Conservation (phyloP, 2,113 vertebrate genomes). For the Stigmatopora argus region DNA sequence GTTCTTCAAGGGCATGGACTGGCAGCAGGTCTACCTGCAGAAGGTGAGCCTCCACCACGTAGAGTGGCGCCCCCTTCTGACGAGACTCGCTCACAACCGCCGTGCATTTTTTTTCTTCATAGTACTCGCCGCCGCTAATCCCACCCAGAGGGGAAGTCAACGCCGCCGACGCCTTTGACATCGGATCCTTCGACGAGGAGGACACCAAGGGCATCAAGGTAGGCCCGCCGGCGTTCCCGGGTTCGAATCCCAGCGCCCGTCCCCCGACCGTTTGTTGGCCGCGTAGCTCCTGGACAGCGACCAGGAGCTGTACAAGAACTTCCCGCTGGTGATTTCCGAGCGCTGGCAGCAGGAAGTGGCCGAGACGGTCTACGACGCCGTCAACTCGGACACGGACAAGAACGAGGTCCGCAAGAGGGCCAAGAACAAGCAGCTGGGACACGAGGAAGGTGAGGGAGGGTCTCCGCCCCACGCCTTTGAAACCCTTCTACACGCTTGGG, state of each 20-base stretch:
- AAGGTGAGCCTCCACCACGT: slow-evolving; percentile 73
- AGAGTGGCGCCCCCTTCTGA: neutral
- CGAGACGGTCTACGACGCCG: slow-evolving; percentile 92
- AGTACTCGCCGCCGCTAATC: slow-evolving; percentile 92
- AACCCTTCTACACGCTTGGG: no score
- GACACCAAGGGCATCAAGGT: slow-evolving; percentile 99
- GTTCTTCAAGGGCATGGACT: slow-evolving; percentile 94
- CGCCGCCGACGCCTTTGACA: slow-evolving; percentile 95
- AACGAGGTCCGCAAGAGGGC: slow-evolving; percentile 88
- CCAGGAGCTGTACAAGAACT: slow-evolving; percentile 98
- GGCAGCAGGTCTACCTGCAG: slow-evolving; percentile 95
- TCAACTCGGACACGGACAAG: slow-evolving; percentile 94
- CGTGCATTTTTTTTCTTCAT: neutral
- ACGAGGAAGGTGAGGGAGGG: slow-evolving; percentile 88
- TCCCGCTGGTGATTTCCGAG: slow-evolving; percentile 95
- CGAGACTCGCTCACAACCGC: neutral
- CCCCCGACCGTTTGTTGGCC: no score
- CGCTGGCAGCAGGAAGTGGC: slow-evolving; percentile 99
- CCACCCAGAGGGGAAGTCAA: slow-evolving; percentile 96
- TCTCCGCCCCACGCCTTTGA: no score
- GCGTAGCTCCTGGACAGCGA: slow-evolving; percentile 89
- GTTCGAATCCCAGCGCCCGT: no score
- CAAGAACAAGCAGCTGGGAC: slow-evolving; percentile 95
- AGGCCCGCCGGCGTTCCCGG: no score
- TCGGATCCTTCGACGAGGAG: slow-evolving; percentile 96